These are phyloP conservation scores for Nycticorax nycticorax DNA, from an alignment of 2,113 vertebrate genomes.

Conservation along the genomic window DNA sequence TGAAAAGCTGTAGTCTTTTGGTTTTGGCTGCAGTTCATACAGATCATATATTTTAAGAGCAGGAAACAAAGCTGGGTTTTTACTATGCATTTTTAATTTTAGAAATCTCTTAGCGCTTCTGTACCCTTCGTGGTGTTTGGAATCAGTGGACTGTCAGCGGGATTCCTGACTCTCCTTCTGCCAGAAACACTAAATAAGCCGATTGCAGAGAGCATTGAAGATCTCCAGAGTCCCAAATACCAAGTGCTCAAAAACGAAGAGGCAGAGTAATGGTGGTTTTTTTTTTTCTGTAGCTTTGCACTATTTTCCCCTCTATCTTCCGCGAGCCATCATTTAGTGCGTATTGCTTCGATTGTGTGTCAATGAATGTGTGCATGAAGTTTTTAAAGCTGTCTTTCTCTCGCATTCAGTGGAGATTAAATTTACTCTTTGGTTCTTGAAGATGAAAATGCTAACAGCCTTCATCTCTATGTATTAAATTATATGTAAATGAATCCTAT, in stretches of 20 bases:
- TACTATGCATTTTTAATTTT: background rate
- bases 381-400: background rate
- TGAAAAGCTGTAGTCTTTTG: background rate
- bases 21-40: background rate
- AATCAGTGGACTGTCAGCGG: constrained; percentile 81
- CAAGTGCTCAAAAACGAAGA: constrained; percentile 74
- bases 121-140: constrained; percentile 86
- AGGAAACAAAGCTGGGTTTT: background rate
- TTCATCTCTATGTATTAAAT: background rate
- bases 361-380: background rate
- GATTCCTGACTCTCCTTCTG: constrained; percentile 81
- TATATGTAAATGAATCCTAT: background rate
- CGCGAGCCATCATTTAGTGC: background rate
- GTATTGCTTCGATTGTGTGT: background rate
- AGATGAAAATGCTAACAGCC: background rate
- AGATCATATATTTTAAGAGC: background rate
- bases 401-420: background rate
- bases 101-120: constrained; percentile 79
- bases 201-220: constrained; percentile 78
- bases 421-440: background rate
- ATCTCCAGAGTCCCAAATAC: constrained; percentile 67
- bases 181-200: constrained; percentile 86
- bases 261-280: constrained; percentile 33
- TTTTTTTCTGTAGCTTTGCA: background rate
- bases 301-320: background rate